Evolutionary conservation across 2,888 invertebrate species (phyloP), one percentile per base, ranked within the genome.

Genomic region (Yponomeuta malinellus): DNA sequence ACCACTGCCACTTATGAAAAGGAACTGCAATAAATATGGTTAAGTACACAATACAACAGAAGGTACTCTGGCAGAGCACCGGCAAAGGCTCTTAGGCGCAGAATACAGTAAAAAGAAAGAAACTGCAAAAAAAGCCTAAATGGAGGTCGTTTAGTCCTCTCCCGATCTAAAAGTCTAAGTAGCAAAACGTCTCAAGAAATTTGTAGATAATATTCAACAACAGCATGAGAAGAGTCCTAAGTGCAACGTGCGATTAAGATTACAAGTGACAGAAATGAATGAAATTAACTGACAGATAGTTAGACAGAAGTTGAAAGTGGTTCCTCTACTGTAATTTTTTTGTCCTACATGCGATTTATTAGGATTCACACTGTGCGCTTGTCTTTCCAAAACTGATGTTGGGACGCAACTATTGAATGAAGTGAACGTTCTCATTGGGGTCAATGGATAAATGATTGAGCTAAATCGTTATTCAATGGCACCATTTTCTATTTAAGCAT

Each of bases 361-460:
- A 83, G 76, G 78, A 86, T 87, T 85, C 86, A 77, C 72, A 76
- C 74, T 76, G 83, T 78, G 84, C 81, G 73, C 80, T 75, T 74
- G 48, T 29, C 68, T 76, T 74, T 74, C 73, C 74, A 72, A 74
- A 74, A 71, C 59, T 33, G 71, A 29, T 31, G 68, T 68, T 59
- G 31, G 43, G 67, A 68, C 23, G 48, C 29, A 52, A 68, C 52
- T 68, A 68, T 68, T 6, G 12, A 67, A 37, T 37, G 15, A 33
- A 65, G 4, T 9, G 63, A 10, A 33, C 43, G 12, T 15, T 48
- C 0, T 29, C 52, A 59, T 52, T 59, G 79, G 77, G 87, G 85
- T 81, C 86, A 84, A 83, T 84, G 85, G 86, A 86, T 87, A 83
- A 85, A 83, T 88, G 84, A 88, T 85, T 80, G 80, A 78, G 76